phyloP scores from a whole-genome alignment of 2,797 vertebrate genomes.

The Hozukius guyotensis region DNA sequence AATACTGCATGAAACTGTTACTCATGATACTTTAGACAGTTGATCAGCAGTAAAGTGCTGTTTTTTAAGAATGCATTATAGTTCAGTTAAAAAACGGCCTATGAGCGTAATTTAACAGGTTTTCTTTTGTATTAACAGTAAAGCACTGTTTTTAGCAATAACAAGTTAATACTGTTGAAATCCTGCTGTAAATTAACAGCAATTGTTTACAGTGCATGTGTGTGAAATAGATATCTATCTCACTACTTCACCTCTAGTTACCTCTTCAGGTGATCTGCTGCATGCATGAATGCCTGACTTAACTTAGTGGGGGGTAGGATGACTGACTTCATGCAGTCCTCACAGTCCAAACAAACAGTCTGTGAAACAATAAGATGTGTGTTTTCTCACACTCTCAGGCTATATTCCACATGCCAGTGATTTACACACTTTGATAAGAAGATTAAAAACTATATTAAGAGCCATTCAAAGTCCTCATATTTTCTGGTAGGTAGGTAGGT shows the following conservation, averaged over 20 bases:
- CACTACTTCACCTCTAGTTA: neutral
- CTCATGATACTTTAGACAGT: no score
- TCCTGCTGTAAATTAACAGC: no score
- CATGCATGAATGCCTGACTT: conserved; percentile 22
- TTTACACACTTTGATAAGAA: conserved; percentile 14
- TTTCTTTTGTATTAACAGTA: no score
- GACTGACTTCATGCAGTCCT: neutral
- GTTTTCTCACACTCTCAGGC: conserved; percentile 15
- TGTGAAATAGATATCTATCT: neutral
- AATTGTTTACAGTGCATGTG: no score
- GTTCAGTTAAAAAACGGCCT: no score
- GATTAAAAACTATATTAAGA: neutral
- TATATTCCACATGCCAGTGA: conserved; percentile 1
- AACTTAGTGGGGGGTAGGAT: neutral
- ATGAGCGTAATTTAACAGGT: no score
- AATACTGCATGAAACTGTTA: no score
- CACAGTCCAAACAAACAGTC: conserved; percentile 19
- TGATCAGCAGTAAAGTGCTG: no score
- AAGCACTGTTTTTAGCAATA: no score
- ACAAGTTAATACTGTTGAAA: no score
- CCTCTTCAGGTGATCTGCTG: conserved; percentile 7
- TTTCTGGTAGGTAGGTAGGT: neutral
- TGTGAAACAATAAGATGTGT: conserved; percentile 26
- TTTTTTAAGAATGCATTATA: no score
- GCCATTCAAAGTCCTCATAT: neutral